phyloP scores from a whole-genome alignment of 2,888 invertebrate species.

The Fragum sueziense region DNA sequence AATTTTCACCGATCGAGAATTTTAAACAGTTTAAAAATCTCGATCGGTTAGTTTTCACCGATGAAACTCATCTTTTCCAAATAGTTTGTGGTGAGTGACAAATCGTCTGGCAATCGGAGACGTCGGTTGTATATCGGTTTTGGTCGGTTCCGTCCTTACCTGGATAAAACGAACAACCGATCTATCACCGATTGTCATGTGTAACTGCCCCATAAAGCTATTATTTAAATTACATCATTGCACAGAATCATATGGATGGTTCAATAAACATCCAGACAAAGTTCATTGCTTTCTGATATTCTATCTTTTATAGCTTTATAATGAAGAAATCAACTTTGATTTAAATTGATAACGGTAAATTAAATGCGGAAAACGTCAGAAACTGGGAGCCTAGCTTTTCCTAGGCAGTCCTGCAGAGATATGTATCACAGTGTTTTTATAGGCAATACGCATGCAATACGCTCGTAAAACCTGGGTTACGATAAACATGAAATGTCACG shows the following conservation, averaged over 20 bases:
- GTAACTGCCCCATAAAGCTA: too few species aligned
- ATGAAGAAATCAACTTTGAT: constrained; percentile 12
- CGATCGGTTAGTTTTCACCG: too few species aligned
- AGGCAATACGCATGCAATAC: constrained; percentile 7
- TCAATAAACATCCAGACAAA: not conserved
- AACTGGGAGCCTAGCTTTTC: not conserved
- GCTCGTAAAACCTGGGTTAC: constrained; percentile 17
- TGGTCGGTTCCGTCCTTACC: too few species aligned
- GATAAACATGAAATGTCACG: constrained; percentile 16
- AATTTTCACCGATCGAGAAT: too few species aligned
- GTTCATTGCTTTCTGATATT: not conserved
- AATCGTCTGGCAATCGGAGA: too few species aligned
- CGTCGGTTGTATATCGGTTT: too few species aligned
- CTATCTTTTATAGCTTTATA: constrained; percentile 17
- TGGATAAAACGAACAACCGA: too few species aligned
- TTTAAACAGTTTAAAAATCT: too few species aligned
- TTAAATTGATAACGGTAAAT: constrained; percentile 6
- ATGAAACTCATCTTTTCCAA: too few species aligned
- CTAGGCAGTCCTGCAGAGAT: not conserved
- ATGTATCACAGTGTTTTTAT: constrained; percentile 10
- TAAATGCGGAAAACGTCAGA: not conserved
- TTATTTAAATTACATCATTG: not conserved
- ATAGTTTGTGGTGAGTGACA: too few species aligned
- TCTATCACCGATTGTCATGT: too few species aligned
- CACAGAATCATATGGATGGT: not conserved